Percentiles rank a stretch among this genome's conserved stretches.
Conservation (phyloP, 2,888 invertebrate species). For the Candidula unifasciata region DNA sequence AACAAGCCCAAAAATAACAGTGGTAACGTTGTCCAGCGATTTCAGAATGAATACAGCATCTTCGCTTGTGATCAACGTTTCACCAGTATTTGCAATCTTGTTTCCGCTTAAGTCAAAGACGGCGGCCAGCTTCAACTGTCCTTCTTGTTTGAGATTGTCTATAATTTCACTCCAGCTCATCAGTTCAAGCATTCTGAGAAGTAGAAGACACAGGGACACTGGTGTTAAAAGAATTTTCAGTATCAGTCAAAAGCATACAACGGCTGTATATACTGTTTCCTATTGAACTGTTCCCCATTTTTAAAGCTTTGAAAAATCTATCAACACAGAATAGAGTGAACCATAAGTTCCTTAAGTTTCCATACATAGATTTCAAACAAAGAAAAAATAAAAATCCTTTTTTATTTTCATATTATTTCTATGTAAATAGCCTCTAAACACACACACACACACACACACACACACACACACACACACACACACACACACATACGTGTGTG, state of each 20-base stretch:
- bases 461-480: too few species aligned
- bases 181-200: conserved; percentile 57
- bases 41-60: conserved; percentile 52
- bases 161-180: conserved; percentile 60
- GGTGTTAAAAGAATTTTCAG: too few species aligned
- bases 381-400: too few species aligned
- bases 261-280: too few species aligned
- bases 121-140: conserved; percentile 56
- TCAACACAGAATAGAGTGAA: too few species aligned
- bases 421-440: too few species aligned
- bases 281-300: too few species aligned
- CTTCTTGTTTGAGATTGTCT: conserved; percentile 55
- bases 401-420: neutral
- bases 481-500: neutral
- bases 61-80: conserved; percentile 38
- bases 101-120: conserved; percentile 56
- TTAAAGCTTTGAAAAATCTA: too few species aligned
- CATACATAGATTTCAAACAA: too few species aligned
- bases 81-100: conserved; percentile 54
- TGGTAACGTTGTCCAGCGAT: conserved; percentile 39
- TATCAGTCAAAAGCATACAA: too few species aligned
- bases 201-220: neutral
- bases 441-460: too few species aligned
- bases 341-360: too few species aligned
- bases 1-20: conserved; percentile 51